Percentiles rank a stretch among this genome's conserved stretches.
These are phyloP conservation scores for Pygoscelis adeliae DNA, from an alignment of 2,113 vertebrate genomes.

Conservation along the genomic window DNA sequence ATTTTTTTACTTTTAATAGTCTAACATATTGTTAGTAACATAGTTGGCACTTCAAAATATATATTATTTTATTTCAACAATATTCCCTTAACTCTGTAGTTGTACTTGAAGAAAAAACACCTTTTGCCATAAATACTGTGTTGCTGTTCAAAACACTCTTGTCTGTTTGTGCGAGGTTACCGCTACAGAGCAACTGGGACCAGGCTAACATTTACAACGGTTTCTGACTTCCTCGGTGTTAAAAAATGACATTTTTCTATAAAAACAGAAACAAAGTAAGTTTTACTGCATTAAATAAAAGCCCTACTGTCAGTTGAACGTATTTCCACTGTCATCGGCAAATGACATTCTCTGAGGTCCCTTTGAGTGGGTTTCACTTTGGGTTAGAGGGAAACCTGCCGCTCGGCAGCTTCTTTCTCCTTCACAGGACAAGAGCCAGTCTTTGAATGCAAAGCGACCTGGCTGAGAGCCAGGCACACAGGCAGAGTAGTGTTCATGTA, in stretches of 20 bases:
- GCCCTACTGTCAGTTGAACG: not conserved
- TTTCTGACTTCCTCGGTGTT: not conserved
- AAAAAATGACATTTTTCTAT: not conserved
- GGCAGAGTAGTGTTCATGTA: constrained; percentile 16
- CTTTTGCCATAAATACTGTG: constrained; percentile 20
- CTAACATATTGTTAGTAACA: constrained; percentile 23
- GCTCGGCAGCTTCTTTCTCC: not conserved
- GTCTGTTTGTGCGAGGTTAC: not conserved
- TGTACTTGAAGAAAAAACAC: not conserved
- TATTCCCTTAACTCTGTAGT: constrained; percentile 4
- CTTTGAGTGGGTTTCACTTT: not conserved
- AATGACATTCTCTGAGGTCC: not conserved
- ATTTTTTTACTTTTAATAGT: constrained; percentile 10
- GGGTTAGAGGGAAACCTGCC: constrained; percentile 9
- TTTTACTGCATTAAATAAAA: not conserved
- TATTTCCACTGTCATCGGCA: not conserved
- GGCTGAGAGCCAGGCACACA: not conserved
- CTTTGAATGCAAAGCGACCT: not conserved
- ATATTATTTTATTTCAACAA: constrained; percentile 52
- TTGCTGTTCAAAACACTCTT: not conserved
- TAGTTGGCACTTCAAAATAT: constrained; percentile 32
- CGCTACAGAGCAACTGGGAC: not conserved
- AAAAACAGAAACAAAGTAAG: not conserved
- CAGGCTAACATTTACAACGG: not conserved
- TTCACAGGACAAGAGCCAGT: not conserved